phyloP scores from a whole-genome alignment of 2,888 invertebrate species.

The Omphaloscelis lunosa region DNA sequence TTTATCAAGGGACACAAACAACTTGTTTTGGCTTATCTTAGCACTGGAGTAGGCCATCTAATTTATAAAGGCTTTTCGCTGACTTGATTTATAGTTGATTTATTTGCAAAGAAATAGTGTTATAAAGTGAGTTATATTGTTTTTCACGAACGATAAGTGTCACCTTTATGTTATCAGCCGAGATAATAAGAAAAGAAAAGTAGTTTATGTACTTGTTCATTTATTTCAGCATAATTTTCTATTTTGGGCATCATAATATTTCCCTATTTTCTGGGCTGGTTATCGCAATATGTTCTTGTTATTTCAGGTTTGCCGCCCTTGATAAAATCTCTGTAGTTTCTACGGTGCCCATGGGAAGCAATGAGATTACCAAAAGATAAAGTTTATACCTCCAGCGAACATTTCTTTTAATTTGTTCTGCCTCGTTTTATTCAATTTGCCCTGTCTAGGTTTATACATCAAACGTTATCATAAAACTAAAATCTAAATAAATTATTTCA shows the following conservation, averaged over 20 bases:
- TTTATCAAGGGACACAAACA: constrained; percentile 53
- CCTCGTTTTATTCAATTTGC: neutral
- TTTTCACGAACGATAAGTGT: neutral
- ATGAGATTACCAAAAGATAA: constrained; percentile 33
- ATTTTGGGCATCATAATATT: neutral
- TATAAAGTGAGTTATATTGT: neutral
- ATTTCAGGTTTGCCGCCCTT: constrained; percentile 6
- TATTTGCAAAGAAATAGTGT: neutral
- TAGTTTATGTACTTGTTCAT: neutral
- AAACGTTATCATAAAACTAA: constrained; percentile 38
- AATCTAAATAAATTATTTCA: constrained; percentile 50
- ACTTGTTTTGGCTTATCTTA: constrained; percentile 58
- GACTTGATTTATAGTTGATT: constrained; percentile 15
- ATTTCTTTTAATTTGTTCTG: constrained; percentile 44
- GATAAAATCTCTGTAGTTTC: constrained; percentile 19
- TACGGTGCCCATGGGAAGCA: constrained; percentile 25
- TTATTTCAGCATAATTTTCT: neutral
- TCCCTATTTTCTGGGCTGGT: neutral
- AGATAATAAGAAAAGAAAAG: neutral
- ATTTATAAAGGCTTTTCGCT: constrained; percentile 36
- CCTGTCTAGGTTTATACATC: neutral
- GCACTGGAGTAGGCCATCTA: constrained; percentile 8
- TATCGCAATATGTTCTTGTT: constrained; percentile 15
- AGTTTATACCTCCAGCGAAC: constrained; percentile 19
- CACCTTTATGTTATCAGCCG: neutral